Evolutionary conservation across 2,888 invertebrate species (phyloP).

Genomic region (Arge pagana): DNA sequence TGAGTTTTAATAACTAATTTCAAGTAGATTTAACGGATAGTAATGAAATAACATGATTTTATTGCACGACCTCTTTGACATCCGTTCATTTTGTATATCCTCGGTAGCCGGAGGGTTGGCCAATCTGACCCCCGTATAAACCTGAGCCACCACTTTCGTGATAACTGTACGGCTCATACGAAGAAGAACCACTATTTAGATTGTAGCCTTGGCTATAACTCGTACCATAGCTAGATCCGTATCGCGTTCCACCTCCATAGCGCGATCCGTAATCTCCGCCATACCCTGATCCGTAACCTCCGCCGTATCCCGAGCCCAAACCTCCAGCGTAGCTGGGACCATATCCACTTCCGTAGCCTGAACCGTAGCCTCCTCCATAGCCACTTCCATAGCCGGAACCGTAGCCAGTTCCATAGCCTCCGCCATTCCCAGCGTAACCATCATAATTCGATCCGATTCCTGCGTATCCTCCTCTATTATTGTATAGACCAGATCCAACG

Average conservation of each 20-base stretch:
- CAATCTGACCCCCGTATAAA: conserved; percentile 20
- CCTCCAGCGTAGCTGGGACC: neutral
- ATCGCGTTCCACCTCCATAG: conserved; percentile 1
- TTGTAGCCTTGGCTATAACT: too few relatives aligned
- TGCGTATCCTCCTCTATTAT: conserved; percentile 9
- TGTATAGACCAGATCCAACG: neutral
- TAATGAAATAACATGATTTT: too few relatives aligned
- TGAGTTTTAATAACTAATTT: too few relatives aligned
- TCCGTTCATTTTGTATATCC: too few relatives aligned
- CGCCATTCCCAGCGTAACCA: neutral
- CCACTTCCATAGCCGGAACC: neutral
- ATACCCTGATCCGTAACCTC: conserved; percentile 15
- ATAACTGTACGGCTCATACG: conserved; percentile 12
- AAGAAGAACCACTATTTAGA: too few relatives aligned
- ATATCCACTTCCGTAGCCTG: neutral
- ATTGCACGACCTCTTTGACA: too few relatives aligned
- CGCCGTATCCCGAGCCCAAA: conserved; percentile 20
- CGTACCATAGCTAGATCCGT: conserved; percentile 4
- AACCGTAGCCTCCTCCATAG: conserved; percentile 5
- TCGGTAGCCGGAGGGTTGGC: conserved; percentile 44
- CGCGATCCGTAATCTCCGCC: too few relatives aligned
- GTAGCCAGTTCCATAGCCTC: neutral
- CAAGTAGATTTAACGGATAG: too few relatives aligned
- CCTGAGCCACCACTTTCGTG: conserved; percentile 27
- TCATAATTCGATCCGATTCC: neutral